These are phyloP conservation scores for Diaperis boleti DNA, from an alignment of 2,888 invertebrate species.

Conservation along the genomic window DNA sequence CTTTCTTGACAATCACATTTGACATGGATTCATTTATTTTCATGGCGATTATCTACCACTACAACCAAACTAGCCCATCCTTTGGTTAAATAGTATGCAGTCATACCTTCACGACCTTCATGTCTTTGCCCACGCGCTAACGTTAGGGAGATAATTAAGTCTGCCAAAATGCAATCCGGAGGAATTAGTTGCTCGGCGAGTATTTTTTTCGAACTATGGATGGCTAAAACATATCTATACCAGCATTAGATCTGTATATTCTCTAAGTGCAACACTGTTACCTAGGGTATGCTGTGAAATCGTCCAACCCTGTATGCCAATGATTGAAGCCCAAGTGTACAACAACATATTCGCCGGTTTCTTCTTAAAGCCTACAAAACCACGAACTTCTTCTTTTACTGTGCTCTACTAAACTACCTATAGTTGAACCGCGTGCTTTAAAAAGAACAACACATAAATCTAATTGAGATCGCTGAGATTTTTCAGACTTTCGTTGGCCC, in stretches of 20 bases:
- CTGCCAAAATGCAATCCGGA: constrained; percentile 88
- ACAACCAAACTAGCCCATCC: constrained; percentile 98
- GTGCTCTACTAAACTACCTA: constrained; percentile 85
- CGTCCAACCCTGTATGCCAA: constrained; percentile 92
- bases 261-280: constrained; percentile 38
- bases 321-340: constrained; percentile 96
- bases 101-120: constrained; percentile 96
- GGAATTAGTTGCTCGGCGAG: constrained; percentile 88
- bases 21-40: constrained; percentile 95
- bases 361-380: constrained; percentile 95
- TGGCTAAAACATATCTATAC: constrained; percentile 84
- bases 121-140: constrained; percentile 90
- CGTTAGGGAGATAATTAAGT: constrained; percentile 92
- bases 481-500: constrained; percentile 79
- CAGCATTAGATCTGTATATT: not conserved
- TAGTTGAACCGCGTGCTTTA: constrained; percentile 79
- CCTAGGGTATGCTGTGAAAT: constrained; percentile 82
- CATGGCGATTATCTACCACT: constrained; percentile 96
- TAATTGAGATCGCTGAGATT: constrained; percentile 89
- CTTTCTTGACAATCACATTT: constrained; percentile 98
- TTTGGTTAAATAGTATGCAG: constrained; percentile 95
- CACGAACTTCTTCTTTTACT: constrained; percentile 88
- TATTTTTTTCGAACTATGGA: constrained; percentile 93
- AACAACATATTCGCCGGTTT: constrained; percentile 91
- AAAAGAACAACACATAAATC: constrained; percentile 93